phyloP scores from a whole-genome alignment of 2,797 vertebrate genomes.

The Pygocentrus nattereri region DNA sequence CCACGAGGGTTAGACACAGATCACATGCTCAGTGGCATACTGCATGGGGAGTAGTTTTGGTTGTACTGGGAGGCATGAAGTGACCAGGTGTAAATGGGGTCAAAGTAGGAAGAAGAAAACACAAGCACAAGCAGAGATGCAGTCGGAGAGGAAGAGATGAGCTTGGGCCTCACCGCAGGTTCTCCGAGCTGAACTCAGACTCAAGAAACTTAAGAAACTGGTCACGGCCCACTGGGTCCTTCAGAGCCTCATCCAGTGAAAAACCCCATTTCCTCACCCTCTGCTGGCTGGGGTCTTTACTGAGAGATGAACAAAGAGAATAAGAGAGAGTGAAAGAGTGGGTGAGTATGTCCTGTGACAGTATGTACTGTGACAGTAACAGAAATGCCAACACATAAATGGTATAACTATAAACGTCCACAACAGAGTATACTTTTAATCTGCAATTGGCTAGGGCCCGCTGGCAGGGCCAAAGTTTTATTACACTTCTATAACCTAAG shows the following conservation, averaged over 20 bases:
- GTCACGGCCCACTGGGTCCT: slow-evolving; percentile 92
- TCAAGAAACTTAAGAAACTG: slow-evolving; percentile 97
- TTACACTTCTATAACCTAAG: too few species aligned
- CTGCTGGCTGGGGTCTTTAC: slow-evolving; percentile 96
- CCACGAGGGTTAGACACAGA: too few species aligned
- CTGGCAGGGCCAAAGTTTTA: too few species aligned
- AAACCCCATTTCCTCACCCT: slow-evolving; percentile 97
- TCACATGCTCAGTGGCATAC: too few species aligned
- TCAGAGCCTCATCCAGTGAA: slow-evolving; percentile 93
- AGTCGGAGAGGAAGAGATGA: background rate
- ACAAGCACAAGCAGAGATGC: background rate
- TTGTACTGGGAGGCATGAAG: too few species aligned
- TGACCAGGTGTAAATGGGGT: background rate
- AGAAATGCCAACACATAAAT: slow-evolving; percentile 20
- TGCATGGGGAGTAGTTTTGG: too few species aligned
- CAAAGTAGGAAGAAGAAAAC: background rate
- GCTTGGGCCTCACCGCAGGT: slow-evolving; percentile 86
- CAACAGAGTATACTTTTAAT: slow-evolving; percentile 47
- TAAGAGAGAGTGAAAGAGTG: slow-evolving; percentile 28
- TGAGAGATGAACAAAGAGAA: slow-evolving; percentile 65
- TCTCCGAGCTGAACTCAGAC: slow-evolving; percentile 98
- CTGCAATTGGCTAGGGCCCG: slow-evolving; percentile 24
- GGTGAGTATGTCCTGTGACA: background rate
- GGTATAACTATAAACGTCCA: slow-evolving; percentile 44
- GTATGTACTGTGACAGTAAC: slow-evolving; percentile 17